Evolutionary conservation across 1,140 invertebrate species (phyloP).

Genomic region (Trachymyrmex cornetzi): DNA sequence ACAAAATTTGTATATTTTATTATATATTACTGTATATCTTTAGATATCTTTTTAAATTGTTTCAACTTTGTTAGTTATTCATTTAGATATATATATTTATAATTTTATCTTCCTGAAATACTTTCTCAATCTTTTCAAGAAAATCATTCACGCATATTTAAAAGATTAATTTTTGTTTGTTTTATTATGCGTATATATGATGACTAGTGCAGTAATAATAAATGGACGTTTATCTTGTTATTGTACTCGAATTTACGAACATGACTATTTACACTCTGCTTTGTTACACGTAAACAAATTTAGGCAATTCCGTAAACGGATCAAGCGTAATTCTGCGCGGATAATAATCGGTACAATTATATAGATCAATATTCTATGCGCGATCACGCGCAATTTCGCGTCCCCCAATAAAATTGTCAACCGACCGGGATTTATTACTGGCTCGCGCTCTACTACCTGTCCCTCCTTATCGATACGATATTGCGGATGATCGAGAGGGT

Average conservation of each 20-base stretch:
- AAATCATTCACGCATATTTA: neutral
- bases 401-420: slow-evolving; percentile 48
- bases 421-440: slow-evolving; percentile 46
- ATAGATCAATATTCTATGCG: slow-evolving; percentile 52
- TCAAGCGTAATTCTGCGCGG: neutral
- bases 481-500: slow-evolving; percentile 70
- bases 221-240: neutral
- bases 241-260: neutral
- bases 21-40: too few species aligned
- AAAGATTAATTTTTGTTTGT: neutral
- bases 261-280: neutral
- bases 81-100: too few species aligned
- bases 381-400: slow-evolving; percentile 36
- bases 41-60: too few species aligned
- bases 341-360: slow-evolving; percentile 24
- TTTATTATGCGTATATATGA: neutral
- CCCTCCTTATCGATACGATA: slow-evolving; percentile 38
- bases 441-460: slow-evolving; percentile 17
- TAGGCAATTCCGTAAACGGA: neutral
- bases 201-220: neutral
- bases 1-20: too few species aligned
- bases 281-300: neutral
- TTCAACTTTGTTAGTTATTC: too few species aligned
- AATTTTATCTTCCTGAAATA: too few species aligned
- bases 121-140: neutral